Evolutionary conservation across 2,888 invertebrate species (phyloP).

Genomic region (Neria commutata): DNA sequence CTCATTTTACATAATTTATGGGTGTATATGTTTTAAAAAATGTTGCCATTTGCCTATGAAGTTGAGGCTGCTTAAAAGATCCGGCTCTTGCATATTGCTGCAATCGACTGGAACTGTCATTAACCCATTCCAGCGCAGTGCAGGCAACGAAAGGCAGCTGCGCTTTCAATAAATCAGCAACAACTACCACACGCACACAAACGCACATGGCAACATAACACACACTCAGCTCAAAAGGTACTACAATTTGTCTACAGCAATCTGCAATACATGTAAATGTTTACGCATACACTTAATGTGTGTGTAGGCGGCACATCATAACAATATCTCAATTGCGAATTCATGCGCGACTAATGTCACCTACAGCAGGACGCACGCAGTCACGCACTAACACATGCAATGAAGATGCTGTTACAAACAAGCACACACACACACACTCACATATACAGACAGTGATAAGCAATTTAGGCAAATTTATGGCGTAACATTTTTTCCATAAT

Average conservation of each 20-base stretch:
- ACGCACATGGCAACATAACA: not conserved
- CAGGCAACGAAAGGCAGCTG: too few species aligned
- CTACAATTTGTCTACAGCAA: not conserved
- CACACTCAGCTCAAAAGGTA: not conserved
- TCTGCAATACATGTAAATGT: not conserved
- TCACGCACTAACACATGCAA: not conserved
- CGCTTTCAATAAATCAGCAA: too few species aligned
- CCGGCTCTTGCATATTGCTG: too few species aligned
- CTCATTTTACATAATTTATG: too few species aligned
- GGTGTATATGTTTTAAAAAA: too few species aligned
- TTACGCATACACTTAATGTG: constrained; percentile 7
- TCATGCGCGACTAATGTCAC: constrained; percentile 35
- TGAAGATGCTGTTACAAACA: not conserved
- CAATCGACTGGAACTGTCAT: too few species aligned
- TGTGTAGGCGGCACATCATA: constrained; percentile 11
- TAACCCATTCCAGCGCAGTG: too few species aligned
- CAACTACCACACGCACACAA: not conserved
- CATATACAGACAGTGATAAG: constrained; percentile 30
- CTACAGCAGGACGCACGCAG: not conserved
- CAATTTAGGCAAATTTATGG: constrained; percentile 41
- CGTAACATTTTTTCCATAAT: constrained; percentile 36
- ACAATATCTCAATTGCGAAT: constrained; percentile 33
- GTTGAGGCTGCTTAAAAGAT: too few species aligned
- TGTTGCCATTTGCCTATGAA: too few species aligned
- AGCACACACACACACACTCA: not conserved